Evolutionary conservation across 2,113 vertebrate species (phyloP), one percentile per base, ranked within the genome.

Genomic region (Tragelaphus scriptus): DNA sequence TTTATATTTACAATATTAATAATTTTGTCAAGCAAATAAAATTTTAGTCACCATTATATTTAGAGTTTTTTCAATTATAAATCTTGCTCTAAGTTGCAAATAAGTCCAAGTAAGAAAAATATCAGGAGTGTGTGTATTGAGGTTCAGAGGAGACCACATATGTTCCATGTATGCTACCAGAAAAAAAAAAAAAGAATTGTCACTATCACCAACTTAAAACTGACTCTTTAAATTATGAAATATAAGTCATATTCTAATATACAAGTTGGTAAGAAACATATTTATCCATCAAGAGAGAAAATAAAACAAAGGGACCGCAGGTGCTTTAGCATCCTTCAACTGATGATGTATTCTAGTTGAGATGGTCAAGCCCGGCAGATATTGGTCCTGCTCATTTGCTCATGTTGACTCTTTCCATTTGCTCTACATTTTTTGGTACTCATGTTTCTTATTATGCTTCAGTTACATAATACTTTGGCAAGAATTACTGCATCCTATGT

Each of bases 11-110:
- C 15, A 90, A n/a, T 81, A 28, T 21, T 23, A 82, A 23, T 51
- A 63, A 91, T 88, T 58, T 88, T 63, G n/a, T 81, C 36, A 95
- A 85, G 16, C 19, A 97, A 94, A 79, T 85, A 86, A 30, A 89
- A 91, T 47, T 91, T 88, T 77, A n/a, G 30, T 92, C 8, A 32
- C 32, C 26, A n/a, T 40, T 96, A n/a, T 63, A 58, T 71, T 86
- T 84, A 51, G 32, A 1, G 11, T 19, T 86, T 80, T 85, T 81
- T 3, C 32, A 91, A 2, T 87, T 80, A 75, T 8, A 92, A 79
- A 97, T 92, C 19, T 90, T 95, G 28, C 17, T 77, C 14, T 30
- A 97, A n/a, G 56, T 75, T 68, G 5, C 36, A 94, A 87, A 13
- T 21, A 82, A 90, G 11, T 96, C 1, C 28, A 88, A 91, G 40